phyloP scores from a whole-genome alignment of 1,140 invertebrate species.

The Glomeris maerens region DNA sequence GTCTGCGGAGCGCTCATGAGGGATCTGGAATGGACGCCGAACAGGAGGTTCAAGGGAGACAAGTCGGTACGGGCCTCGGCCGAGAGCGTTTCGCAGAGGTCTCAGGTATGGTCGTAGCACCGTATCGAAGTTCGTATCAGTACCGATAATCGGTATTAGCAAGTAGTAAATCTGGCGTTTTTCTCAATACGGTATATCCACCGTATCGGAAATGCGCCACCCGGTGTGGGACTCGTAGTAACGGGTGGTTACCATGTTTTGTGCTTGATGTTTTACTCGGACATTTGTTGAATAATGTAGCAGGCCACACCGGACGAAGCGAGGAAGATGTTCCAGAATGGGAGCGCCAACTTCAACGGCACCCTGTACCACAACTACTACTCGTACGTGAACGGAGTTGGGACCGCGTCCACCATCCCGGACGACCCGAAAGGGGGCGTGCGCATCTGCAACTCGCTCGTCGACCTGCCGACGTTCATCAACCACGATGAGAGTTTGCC shows the following conservation, averaged over 20 bases:
- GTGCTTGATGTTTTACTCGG: no score
- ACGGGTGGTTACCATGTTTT: no score
- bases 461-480: constrained; percentile 67
- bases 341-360: background rate
- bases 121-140: no score
- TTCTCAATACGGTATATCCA: no score
- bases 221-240: no score
- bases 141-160: no score
- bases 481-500: constrained; percentile 54
- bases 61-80: constrained; percentile 10
- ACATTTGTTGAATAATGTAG: no score
- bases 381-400: no score
- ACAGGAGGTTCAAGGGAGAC: constrained; percentile 17
- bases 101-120: no score
- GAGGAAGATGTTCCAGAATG: background rate
- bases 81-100: constrained; percentile 8
- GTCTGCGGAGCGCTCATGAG: constrained; percentile 74
- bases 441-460: constrained; percentile 57
- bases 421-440: constrained; percentile 16
- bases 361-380: background rate
- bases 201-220: no score
- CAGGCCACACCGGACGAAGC: constrained; percentile 1
- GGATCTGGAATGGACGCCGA: constrained; percentile 43
- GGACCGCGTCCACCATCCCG: constrained; percentile 1
- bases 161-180: no score